phyloP scores from a whole-genome alignment of 2,888 invertebrate genomes.

The Lithophane socia region DNA sequence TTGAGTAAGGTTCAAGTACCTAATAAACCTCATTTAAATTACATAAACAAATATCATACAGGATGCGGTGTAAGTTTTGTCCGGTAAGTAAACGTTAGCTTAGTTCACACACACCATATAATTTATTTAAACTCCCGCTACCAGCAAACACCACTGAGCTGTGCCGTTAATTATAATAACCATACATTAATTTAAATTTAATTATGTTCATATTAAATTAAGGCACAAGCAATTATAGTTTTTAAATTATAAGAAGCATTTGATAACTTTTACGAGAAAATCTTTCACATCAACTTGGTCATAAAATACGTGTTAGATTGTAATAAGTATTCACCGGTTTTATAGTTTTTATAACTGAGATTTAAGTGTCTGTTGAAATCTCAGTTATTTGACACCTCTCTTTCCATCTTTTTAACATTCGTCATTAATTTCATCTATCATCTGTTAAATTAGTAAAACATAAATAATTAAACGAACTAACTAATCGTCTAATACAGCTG shows the following conservation, averaged over 20 bases:
- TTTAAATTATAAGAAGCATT: slow-evolving; percentile 5
- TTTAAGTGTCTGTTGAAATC: neutral
- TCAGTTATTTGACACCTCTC: slow-evolving; percentile 4
- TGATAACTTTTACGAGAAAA: slow-evolving; percentile 3
- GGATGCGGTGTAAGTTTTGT: slow-evolving; percentile 58
- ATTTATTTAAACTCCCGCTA: slow-evolving; percentile 7
- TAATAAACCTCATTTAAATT: slow-evolving; percentile 44
- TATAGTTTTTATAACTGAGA: neutral
- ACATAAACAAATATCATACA: slow-evolving; percentile 58
- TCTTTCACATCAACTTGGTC: slow-evolving; percentile 5
- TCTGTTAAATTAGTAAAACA: slow-evolving; percentile 19
- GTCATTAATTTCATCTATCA: slow-evolving; percentile 27
- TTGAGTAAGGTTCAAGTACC: slow-evolving; percentile 33
- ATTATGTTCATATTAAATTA: neutral
- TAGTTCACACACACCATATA: slow-evolving; percentile 11
- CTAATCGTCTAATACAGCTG: slow-evolving; percentile 47
- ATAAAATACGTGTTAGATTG: slow-evolving; percentile 6
- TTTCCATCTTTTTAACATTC: slow-evolving; percentile 1
- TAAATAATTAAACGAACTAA: slow-evolving; percentile 39
- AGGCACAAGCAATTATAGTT: neutral
- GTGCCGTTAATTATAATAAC: neutral
- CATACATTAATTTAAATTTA: neutral
- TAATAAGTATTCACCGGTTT: slow-evolving; percentile 1
- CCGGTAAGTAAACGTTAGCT: slow-evolving; percentile 35
- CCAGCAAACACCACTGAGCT: slow-evolving; percentile 12